A percentile compares a stretch with the other conserved stretches of the same genome.
phyloP scores from a whole-genome alignment of 1,140 invertebrate genomes.

The Ganaspis sp. region DNA sequence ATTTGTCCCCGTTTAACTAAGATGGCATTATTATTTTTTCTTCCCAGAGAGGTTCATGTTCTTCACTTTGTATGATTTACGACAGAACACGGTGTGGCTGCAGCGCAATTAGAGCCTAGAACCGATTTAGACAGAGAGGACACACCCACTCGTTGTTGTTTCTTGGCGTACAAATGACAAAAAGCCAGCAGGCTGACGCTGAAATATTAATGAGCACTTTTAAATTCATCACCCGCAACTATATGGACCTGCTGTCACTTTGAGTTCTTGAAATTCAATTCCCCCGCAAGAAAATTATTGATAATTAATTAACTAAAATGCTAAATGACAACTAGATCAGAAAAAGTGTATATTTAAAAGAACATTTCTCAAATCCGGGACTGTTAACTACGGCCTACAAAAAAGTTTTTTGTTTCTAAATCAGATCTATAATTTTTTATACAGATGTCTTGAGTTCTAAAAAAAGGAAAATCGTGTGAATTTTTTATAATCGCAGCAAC shows the following conservation, averaged over 20 bases:
- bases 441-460: too few species aligned
- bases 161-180: slow-evolving; percentile 67
- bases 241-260: neutral
- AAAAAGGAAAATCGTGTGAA: too few species aligned
- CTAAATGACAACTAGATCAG: neutral
- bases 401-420: slow-evolving; percentile 2
- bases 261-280: neutral
- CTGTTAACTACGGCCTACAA: neutral
- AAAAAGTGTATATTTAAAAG: slow-evolving; percentile 31
- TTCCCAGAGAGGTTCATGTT: neutral
- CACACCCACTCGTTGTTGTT: slow-evolving; percentile 53
- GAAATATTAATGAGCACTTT: slow-evolving; percentile 70
- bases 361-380: slow-evolving; percentile 19
- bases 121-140: slow-evolving; percentile 58
- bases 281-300: neutral
- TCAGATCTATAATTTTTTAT: too few species aligned
- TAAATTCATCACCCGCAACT: slow-evolving; percentile 63
- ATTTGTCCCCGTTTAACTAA: slow-evolving; percentile 13
- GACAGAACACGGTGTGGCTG: slow-evolving; percentile 36
- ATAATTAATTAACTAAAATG: slow-evolving; percentile 28
- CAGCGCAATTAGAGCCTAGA: slow-evolving; percentile 63
- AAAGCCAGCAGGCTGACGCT: slow-evolving; percentile 59
- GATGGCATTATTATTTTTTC: neutral
- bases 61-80: slow-evolving; percentile 41
- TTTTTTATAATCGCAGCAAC: too few species aligned